These are phyloP conservation scores for Sinosuthora webbiana DNA, from an alignment of 2,113 vertebrate genomes.

Conservation along the genomic window DNA sequence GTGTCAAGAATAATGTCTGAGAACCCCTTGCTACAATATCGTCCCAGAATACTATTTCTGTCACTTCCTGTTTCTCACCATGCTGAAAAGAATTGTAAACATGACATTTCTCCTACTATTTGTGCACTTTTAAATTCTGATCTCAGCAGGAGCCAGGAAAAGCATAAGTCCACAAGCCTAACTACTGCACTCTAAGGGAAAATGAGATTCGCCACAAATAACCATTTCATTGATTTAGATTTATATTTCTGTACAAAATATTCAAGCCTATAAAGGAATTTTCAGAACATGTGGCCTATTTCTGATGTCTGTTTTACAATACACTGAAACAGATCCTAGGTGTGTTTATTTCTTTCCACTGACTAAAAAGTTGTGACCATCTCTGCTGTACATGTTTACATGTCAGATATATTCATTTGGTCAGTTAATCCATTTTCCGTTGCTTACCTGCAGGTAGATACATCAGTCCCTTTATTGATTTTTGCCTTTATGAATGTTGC, in stretches of 20 bases:
- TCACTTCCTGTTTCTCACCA: conserved; percentile 45
- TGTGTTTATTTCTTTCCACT: neutral
- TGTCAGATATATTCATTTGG: neutral
- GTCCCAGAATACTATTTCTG: conserved; percentile 36
- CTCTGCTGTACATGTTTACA: neutral
- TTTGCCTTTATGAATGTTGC: neutral
- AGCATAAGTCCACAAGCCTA: neutral
- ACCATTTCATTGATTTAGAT: neutral
- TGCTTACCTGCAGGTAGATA: neutral
- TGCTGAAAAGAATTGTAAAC: neutral
- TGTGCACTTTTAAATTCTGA: neutral
- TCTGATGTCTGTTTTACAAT: neutral
- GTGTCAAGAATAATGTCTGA: neutral
- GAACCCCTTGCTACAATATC: neutral
- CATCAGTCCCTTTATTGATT: neutral
- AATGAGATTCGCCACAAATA: neutral
- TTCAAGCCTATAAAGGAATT: neutral
- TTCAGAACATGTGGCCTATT: neutral
- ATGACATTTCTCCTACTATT: conserved; percentile 38
- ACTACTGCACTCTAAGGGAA: neutral
- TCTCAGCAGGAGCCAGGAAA: conserved; percentile 6
- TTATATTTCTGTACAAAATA: neutral
- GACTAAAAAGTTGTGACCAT: neutral
- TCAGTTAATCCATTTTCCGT: neutral
- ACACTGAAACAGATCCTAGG: neutral